A percentile compares a stretch with the other conserved stretches of the same genome.
Conservation (phyloP, 2,797 vertebrate genomes). For the Lepilemur ruficaudatus region DNA sequence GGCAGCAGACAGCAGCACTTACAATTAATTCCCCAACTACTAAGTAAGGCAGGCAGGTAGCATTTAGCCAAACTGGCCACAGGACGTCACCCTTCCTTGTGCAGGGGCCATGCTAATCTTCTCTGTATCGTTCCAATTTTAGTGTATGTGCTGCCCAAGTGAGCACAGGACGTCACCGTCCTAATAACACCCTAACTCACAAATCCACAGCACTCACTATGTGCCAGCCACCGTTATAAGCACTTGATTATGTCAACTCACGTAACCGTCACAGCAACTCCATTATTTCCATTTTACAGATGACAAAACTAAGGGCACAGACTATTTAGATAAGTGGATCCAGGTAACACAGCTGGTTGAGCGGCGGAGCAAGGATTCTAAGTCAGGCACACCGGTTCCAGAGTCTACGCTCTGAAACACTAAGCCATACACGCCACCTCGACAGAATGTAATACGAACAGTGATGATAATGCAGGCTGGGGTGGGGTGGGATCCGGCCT, state of each 20-base stretch:
- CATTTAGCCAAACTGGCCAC: not conserved
- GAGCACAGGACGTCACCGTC: not conserved
- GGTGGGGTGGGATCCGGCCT: no score
- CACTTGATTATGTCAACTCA: not conserved
- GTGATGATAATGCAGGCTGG: not conserved
- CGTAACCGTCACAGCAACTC: not conserved
- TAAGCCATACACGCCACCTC: not conserved
- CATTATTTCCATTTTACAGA: not conserved
- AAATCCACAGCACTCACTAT: rapidly evolving
- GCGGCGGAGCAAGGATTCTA: not conserved
- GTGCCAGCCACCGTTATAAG: not conserved
- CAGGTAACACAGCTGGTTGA: not conserved
- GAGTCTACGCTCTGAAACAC: not conserved
- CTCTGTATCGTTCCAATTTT: no score
- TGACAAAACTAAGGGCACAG: not conserved
- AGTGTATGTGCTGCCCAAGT: no score
- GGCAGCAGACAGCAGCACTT: not conserved
- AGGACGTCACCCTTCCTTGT: not conserved
- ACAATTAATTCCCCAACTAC: not conserved
- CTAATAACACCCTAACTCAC: not conserved
- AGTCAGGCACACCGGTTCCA: not conserved
- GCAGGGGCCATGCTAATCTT: no score
- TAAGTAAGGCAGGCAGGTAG: not conserved
- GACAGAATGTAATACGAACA: not conserved
- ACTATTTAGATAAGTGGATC: not conserved